phyloP scores from a whole-genome alignment of 2,113 vertebrate species.

The Catagonus wagneri region DNA sequence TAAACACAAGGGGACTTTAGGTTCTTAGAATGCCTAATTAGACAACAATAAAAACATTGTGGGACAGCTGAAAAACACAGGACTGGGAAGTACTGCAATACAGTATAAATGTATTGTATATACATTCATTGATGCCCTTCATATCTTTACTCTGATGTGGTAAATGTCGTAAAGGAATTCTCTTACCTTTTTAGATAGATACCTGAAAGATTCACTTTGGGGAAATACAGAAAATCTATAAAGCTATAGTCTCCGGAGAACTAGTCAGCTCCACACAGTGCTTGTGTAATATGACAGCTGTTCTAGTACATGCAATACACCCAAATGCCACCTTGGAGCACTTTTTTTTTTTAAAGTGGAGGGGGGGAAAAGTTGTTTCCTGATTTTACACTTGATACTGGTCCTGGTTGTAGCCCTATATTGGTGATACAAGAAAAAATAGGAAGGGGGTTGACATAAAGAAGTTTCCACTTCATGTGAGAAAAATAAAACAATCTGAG shows the following conservation, averaged over 20 bases:
- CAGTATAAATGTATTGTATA: neutral
- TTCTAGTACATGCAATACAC: neutral
- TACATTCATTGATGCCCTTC: neutral
- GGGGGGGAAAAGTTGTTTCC: neutral
- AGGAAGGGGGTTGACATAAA: neutral
- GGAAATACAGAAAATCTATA: neutral
- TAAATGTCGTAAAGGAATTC: neutral
- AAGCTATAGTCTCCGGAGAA: neutral
- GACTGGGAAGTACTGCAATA: neutral
- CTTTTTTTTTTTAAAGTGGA: neutral
- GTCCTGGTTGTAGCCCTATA: neutral
- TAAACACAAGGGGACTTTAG: neutral
- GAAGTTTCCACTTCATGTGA: neutral
- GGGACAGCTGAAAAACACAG: neutral
- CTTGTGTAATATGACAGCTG: neutral
- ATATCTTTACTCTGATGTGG: neutral
- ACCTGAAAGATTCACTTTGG: neutral
- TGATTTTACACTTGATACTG: neutral
- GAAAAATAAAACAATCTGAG: neutral
- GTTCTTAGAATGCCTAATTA: conserved; percentile 42
- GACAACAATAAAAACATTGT: neutral
- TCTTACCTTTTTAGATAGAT: neutral
- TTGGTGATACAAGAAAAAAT: neutral
- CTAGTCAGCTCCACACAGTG: neutral
- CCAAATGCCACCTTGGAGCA: neutral